These are phyloP conservation scores for Phoebastria nigripes DNA, from an alignment of 2,797 vertebrate species.

Conservation along the genomic window DNA sequence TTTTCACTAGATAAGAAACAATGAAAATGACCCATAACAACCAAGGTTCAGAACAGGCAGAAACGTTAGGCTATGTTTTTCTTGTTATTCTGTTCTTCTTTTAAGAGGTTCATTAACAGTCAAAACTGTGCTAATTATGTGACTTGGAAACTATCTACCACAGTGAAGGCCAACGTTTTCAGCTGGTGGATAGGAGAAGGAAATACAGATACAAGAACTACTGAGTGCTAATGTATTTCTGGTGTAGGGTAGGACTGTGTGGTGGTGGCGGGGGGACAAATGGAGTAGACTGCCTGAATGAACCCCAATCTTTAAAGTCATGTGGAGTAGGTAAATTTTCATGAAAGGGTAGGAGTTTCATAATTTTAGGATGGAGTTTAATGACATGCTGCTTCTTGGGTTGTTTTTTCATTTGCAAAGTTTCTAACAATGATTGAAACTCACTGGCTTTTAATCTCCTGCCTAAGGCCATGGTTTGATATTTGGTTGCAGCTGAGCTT, in stretches of 20 bases:
- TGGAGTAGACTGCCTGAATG: background rate
- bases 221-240: background rate
- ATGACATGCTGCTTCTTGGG: background rate
- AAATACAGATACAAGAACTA: background rate
- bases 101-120: background rate
- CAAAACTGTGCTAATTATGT: background rate
- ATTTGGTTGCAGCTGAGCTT: background rate
- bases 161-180: background rate
- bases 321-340: background rate
- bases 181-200: background rate
- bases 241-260: background rate
- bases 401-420: background rate
- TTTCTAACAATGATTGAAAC: background rate
- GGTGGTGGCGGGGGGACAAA: background rate
- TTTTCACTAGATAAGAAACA: background rate
- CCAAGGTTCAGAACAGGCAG: background rate
- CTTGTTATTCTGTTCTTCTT: background rate
- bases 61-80: background rate
- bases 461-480: background rate
- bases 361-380: background rate
- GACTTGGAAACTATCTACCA: background rate
- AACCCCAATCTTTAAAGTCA: fast-evolving
- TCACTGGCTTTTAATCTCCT: background rate
- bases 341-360: background rate
- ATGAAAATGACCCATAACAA: background rate